These are phyloP conservation scores for Rhynchonema sp. DNA, from an alignment of 2,888 invertebrate species.

Conservation along the genomic window DNA sequence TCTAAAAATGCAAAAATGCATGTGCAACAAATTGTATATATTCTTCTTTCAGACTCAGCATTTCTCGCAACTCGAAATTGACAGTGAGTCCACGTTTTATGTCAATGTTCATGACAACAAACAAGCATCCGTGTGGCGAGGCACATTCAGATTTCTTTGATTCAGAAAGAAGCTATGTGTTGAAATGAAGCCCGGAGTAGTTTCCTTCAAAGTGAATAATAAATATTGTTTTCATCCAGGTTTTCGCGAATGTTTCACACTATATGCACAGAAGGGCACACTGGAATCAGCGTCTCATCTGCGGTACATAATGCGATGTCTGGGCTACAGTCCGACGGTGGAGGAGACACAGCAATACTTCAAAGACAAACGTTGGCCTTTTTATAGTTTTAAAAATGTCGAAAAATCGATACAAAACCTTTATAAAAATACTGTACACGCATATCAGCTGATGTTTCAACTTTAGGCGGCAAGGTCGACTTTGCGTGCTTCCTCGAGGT, in stretches of 20 bases:
- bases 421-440: too few relatives aligned
- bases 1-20: too few relatives aligned
- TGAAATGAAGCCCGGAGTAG: slow-evolving; percentile 1
- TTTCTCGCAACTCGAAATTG: slow-evolving; percentile 28
- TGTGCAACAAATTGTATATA: too few relatives aligned
- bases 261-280: slow-evolving; percentile 23
- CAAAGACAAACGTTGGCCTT: slow-evolving; percentile 17
- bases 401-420: too few relatives aligned
- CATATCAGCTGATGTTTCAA: too few relatives aligned
- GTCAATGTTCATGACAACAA: too few relatives aligned
- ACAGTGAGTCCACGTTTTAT: slow-evolving; percentile 16
- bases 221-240: slow-evolving; percentile 19
- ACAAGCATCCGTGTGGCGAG: too few relatives aligned
- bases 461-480: slow-evolving; percentile 22
- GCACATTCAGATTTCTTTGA: not conserved
- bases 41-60: slow-evolving; percentile 20
- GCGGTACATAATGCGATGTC: slow-evolving; percentile 29
- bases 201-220: not conserved
- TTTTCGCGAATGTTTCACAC: slow-evolving; percentile 30
- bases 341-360: slow-evolving; percentile 27
- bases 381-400: too few relatives aligned
- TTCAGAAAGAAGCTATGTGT: too few relatives aligned
- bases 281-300: slow-evolving; percentile 23
- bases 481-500: slow-evolving; percentile 30
- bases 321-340: slow-evolving; percentile 29